These are phyloP conservation scores for Drosophila setosimentum DNA, from an alignment of 2,888 invertebrate genomes.

Conservation along the genomic window DNA sequence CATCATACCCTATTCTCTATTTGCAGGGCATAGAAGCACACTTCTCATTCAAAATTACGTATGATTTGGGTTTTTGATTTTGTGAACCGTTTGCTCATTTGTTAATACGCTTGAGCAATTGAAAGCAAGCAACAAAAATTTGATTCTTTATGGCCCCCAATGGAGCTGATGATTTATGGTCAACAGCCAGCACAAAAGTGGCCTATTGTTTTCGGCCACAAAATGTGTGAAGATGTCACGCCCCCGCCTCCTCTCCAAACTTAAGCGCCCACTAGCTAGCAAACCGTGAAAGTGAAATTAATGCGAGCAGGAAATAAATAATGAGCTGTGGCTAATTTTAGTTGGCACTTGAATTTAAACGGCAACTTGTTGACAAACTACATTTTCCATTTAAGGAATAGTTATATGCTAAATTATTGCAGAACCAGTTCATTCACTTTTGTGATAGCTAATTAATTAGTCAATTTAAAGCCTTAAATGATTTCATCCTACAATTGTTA, in stretches of 20 bases:
- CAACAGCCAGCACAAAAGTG: conserved; percentile 37
- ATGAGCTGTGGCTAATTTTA: conserved; percentile 17
- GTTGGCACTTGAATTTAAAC: conserved; percentile 13
- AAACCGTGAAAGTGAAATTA: conserved; percentile 64
- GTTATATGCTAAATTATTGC: conserved; percentile 52
- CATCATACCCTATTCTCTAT: not conserved
- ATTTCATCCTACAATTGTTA: conserved; percentile 56
- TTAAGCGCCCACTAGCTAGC: conserved; percentile 5
- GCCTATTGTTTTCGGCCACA: conserved; percentile 48
- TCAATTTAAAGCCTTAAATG: conserved; percentile 58
- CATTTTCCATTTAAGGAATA: conserved; percentile 43
- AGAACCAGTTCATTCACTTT: conserved; percentile 54
- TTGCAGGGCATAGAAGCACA: not conserved
- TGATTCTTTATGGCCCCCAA: conserved; percentile 51
- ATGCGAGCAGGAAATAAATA: conserved; percentile 62
- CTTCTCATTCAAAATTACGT: conserved; percentile 38
- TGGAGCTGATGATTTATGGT: conserved; percentile 63
- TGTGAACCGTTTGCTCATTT: conserved; percentile 48
- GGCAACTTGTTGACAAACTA: conserved; percentile 49
- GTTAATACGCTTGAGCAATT: conserved; percentile 65
- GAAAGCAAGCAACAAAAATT: conserved; percentile 34
- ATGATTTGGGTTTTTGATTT: conserved; percentile 62
- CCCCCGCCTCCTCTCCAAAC: not conserved
- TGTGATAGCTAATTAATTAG: conserved; percentile 58
- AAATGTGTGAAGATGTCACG: conserved; percentile 59